Conservation (phyloP, 2,113 vertebrate genomes). For the Dipodomys merriami region DNA sequence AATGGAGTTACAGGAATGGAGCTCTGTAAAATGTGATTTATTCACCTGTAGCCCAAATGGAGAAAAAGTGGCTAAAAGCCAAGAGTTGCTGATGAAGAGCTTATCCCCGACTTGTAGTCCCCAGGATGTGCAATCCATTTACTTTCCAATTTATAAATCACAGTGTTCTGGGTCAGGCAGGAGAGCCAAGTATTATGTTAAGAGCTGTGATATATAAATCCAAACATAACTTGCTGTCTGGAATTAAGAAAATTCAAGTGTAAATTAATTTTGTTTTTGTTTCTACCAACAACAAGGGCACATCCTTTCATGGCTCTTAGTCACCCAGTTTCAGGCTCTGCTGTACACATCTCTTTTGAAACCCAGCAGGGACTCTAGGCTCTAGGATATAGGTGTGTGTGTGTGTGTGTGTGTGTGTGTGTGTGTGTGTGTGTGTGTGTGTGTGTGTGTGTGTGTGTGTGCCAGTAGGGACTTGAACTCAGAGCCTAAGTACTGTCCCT, state of each 20-base stretch:
- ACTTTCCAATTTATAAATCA: conserved; percentile 61
- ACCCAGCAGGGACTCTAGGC: background rate
- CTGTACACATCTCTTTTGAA: no score
- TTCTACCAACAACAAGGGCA: background rate
- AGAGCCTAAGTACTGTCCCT: no score
- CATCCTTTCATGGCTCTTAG: background rate
- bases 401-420: no score
- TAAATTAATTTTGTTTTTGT: conserved; percentile 17
- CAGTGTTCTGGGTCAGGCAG: conserved; percentile 38
- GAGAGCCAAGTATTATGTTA: conserved; percentile 1
- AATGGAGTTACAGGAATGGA: background rate
- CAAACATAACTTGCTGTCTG: conserved; percentile 43
- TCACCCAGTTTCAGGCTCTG: background rate
- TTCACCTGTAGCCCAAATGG: background rate
- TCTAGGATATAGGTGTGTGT: background rate
- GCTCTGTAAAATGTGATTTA: conserved; percentile 46
- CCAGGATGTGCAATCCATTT: conserved; percentile 52
- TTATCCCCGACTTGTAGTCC: conserved; percentile 45
- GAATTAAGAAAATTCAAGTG: background rate
- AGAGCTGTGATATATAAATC: conserved; percentile 22
- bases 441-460: no score
- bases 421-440: no score
- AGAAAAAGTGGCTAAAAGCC: conserved; percentile 14
- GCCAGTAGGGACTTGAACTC: no score
- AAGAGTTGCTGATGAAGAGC: background rate